Percentiles rank a stretch among this genome's conserved stretches.
Evolutionary conservation across 2,797 vertebrate species (phyloP).

Genomic region (Balearica regulorum): DNA sequence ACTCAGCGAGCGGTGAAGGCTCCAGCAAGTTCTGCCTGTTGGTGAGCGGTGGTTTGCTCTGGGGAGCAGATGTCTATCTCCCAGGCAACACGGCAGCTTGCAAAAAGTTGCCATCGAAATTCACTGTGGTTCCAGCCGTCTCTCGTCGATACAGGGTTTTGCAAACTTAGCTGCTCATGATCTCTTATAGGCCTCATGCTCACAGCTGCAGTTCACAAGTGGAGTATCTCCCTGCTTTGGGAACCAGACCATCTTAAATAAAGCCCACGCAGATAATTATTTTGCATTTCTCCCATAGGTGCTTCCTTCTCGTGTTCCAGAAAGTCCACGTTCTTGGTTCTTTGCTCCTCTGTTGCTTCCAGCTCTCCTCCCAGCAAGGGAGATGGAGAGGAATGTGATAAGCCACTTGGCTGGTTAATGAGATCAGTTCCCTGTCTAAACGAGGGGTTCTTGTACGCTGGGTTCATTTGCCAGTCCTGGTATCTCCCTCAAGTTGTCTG

Average conservation of each 20-base stretch:
- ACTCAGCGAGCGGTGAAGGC: neutral
- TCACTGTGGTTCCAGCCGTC: fast-evolving
- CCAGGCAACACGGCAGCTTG: neutral
- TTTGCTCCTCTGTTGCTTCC: neutral
- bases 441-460: neutral
- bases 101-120: neutral
- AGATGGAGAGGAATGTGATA: neutral
- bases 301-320: neutral
- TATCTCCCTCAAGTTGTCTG: neutral
- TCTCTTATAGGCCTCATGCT: neutral
- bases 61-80: neutral
- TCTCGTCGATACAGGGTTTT: neutral
- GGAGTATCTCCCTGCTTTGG: neutral
- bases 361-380: neutral
- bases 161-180: neutral
- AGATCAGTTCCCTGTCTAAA: neutral
- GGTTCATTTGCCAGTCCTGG: neutral
- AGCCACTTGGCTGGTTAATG: neutral
- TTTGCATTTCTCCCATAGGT: neutral
- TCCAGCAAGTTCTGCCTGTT: neutral
- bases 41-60: neutral
- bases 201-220: neutral
- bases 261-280: neutral
- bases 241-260: neutral
- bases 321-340: neutral